These are phyloP conservation scores for Cherax destructor DNA, from an alignment of 1,140 invertebrate genomes.

Conservation along the genomic window DNA sequence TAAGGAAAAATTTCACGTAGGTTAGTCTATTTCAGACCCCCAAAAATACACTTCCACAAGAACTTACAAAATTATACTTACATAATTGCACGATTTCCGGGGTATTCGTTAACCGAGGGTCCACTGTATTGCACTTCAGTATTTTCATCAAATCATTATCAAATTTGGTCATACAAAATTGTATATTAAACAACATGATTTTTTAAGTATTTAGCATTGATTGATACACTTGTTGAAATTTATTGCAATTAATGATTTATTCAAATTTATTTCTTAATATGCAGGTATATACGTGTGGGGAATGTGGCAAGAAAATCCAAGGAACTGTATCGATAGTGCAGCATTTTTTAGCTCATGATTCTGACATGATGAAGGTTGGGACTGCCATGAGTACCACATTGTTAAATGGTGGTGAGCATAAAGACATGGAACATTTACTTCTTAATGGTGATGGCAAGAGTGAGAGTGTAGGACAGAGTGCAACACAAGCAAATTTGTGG, in stretches of 20 bases:
- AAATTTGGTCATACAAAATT: no score
- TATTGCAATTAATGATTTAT: background rate
- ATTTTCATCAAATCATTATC: no score
- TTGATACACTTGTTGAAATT: background rate
- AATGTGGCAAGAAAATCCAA: constrained; percentile 69
- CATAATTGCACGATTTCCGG: no score
- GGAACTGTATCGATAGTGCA: constrained; percentile 71
- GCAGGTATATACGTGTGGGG: constrained; percentile 70
- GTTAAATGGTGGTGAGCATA: constrained; percentile 25
- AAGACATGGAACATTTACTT: constrained; percentile 9
- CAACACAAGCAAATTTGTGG: background rate
- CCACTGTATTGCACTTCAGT: no score
- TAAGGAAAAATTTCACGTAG: no score
- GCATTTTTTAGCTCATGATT: constrained; percentile 67
- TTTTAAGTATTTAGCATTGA: background rate
- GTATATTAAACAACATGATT: no score
- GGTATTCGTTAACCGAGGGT: no score
- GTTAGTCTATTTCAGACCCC: no score
- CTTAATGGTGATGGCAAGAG: constrained; percentile 37
- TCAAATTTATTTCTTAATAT: background rate
- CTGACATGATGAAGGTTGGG: constrained; percentile 2
- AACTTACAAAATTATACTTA: no score
- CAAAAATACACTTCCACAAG: no score
- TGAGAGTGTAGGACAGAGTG: background rate
- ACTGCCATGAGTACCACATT: background rate